These are phyloP conservation scores for Gambelia wislizenii DNA, from an alignment of 2,797 vertebrate genomes.

Conservation along the genomic window DNA sequence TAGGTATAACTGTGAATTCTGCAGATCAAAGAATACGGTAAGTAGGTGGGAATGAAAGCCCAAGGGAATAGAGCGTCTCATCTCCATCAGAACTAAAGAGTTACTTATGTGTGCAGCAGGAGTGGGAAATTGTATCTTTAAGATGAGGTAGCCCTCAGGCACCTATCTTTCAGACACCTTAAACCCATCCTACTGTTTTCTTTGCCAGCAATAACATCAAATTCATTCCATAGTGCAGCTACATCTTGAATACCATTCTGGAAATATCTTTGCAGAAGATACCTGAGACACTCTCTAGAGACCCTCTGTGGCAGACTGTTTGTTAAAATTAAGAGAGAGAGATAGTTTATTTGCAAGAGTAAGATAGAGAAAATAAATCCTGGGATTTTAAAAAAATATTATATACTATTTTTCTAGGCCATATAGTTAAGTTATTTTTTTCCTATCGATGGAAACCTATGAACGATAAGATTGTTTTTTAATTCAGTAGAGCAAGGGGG, in stretches of 20 bases:
- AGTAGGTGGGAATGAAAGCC: background rate
- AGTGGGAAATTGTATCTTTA: slow-evolving; percentile 42
- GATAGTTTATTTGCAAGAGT: background rate
- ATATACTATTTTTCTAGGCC: background rate
- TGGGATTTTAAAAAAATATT: background rate
- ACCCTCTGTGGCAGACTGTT: slow-evolving; percentile 68
- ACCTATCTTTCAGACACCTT: slow-evolving; percentile 67
- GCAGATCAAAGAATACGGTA: slow-evolving; percentile 24
- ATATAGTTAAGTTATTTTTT: background rate
- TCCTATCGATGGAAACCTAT: background rate
- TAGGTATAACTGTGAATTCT: background rate
- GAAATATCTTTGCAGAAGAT: slow-evolving; percentile 72
- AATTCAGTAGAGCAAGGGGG: background rate
- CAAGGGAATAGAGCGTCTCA: slow-evolving; percentile 26
- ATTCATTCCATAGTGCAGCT: slow-evolving; percentile 59
- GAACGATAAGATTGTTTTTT: background rate
- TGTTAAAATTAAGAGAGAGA: background rate
- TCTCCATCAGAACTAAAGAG: background rate
- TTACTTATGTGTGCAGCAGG: background rate
- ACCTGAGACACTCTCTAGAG: slow-evolving; percentile 75
- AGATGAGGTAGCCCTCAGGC: slow-evolving; percentile 50
- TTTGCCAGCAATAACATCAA: slow-evolving; percentile 69
- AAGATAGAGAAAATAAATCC: background rate
- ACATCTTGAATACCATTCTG: slow-evolving; percentile 74
- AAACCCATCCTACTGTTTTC: slow-evolving; percentile 63